Base-by-base conservation (phyloP, 2,888 invertebrate genomes). In the Drosophila anomelani region DNA sequence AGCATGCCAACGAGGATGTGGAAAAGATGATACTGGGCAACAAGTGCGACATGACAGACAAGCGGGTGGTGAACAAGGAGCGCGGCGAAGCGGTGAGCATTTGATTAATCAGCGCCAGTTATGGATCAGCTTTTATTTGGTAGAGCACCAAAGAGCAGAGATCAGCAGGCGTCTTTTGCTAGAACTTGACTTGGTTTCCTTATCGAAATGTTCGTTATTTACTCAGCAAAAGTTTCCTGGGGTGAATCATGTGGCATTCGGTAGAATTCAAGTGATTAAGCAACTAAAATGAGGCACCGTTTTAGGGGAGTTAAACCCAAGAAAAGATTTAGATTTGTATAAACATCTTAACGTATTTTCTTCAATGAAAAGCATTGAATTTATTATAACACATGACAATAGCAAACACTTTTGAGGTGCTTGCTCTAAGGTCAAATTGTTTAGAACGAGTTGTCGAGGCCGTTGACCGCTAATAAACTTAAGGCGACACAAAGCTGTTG, bases 21-120 rank as follows among this genome's bases (percentile, higher is more conserved):
- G 98, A 99, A 92, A 98, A 98, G 93, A 98, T 99, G 98, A 98
- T 99, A 89, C 94, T 99, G 89, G 99, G 98, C 78, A 99, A 99
- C 93, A 99, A 99, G 94, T 98, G 98, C 94, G 99, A 99, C 94
- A 97, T 98, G 97, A 96, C 97, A 87, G 98, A 98, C 90, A 98
- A 97, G 93, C 94, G 98, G 81, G 96, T 97, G 72, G 98, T 99
- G 64, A 96, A 96, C 93, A 98, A 96, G 93, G 98, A 98, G 90
- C 95, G 97, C 71, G 99, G 98, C 73, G 98, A 98, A 93, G 96
- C 96, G 85, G 98, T 98, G 93, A 95, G 96, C 34, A 44, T 46
- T 34, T 17, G 38, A 38, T 12, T 20, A 34, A 20, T 4, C 7
- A 13, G 4, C 13, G 17, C 3, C 8, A 12, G 1, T 29, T 12